Evolutionary conservation across 2,113 vertebrate genomes (phyloP).

Genomic region (Paradoxurus hermaphroditus): DNA sequence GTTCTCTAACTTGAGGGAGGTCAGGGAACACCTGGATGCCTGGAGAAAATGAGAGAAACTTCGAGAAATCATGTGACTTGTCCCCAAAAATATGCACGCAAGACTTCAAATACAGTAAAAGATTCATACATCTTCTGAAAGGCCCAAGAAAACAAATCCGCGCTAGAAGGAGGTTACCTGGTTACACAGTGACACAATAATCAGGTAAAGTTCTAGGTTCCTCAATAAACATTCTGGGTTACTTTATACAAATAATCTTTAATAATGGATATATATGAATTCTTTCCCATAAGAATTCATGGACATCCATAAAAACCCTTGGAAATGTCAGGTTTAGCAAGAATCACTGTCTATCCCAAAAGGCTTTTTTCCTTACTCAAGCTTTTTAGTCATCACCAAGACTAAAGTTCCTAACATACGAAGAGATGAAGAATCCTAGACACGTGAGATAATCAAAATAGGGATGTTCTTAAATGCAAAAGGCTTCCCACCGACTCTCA

Average conservation of each 20-base stretch:
- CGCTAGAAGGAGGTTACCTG: not conserved
- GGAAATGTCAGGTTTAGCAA: not conserved
- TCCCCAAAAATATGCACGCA: not conserved
- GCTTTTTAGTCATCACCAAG: not conserved
- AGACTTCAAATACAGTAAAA: not conserved
- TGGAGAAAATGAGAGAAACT: not conserved
- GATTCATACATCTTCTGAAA: not conserved
- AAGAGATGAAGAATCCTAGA: slow-evolving; percentile 6
- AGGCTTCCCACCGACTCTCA: not conserved
- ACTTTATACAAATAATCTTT: not conserved
- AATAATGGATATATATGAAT: not conserved
- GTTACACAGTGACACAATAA: not conserved
- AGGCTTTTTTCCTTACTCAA: not conserved
- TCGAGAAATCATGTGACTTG: not conserved
- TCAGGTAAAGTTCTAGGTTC: not conserved
- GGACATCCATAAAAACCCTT: not conserved
- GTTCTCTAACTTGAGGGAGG: not conserved
- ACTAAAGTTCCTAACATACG: not conserved
- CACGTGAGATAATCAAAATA: not conserved
- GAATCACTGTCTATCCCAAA: not conserved
- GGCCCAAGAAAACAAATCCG: not conserved
- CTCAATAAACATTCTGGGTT: not conserved
- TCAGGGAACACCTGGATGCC: not conserved
- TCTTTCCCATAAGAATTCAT: not conserved
- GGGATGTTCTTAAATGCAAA: not conserved